These are phyloP conservation scores for Corapipo altera DNA, from an alignment of 2,113 vertebrate species.

Conservation along the genomic window DNA sequence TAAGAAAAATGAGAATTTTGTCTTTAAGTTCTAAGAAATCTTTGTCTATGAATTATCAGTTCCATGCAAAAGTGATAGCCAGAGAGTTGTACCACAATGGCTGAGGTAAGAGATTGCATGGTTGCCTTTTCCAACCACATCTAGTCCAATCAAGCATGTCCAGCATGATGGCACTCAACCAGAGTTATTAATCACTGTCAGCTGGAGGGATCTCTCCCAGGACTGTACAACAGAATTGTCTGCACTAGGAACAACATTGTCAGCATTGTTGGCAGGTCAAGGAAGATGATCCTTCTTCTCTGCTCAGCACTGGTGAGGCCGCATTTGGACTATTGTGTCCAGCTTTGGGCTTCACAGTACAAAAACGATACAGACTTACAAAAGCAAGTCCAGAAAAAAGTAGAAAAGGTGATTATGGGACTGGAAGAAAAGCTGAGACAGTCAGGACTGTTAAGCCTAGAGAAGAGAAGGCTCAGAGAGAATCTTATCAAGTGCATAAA, in stretches of 20 bases:
- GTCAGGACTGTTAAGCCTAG: background rate
- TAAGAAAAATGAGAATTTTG: background rate
- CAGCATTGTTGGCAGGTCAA: background rate
- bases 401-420: background rate
- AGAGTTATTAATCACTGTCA: background rate
- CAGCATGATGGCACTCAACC: background rate
- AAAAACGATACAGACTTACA: background rate
- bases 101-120: background rate
- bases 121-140: background rate
- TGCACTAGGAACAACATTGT: background rate
- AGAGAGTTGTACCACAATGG: background rate
- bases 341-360: background rate
- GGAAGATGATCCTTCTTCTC: background rate
- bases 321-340: rapidly evolving
- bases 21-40: background rate
- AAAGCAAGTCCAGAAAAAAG: background rate
- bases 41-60: background rate
- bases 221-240: background rate
- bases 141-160: background rate
- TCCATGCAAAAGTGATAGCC: background rate
- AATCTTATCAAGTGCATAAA: background rate
- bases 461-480: background rate
- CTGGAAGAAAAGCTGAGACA: background rate
- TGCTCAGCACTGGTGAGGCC: background rate
- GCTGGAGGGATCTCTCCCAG: background rate